These are phyloP conservation scores for Sula dactylatra DNA, from an alignment of 2,113 vertebrate genomes.

Conservation along the genomic window DNA sequence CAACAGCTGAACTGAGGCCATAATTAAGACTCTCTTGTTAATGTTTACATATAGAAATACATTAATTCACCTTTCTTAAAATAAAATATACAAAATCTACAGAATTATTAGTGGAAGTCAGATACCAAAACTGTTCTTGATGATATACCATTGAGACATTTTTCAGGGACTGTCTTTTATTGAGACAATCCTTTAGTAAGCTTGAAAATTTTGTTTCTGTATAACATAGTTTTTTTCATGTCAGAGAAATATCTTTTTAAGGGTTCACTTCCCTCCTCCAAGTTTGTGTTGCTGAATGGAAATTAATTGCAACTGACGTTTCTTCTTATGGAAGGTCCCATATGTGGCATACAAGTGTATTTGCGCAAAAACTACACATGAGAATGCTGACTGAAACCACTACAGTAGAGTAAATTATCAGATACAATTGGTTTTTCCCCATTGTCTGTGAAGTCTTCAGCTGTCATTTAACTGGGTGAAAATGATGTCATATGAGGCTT, in stretches of 20 bases:
- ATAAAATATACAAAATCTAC: neutral
- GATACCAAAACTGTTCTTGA: neutral
- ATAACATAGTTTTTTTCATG: neutral
- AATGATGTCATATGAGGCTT: neutral
- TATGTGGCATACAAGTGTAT: neutral
- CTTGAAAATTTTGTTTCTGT: neutral
- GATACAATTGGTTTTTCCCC: neutral
- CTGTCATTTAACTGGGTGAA: neutral
- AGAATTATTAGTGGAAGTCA: neutral
- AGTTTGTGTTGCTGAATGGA: neutral
- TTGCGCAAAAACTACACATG: rapidly evolving
- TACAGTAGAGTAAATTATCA: neutral
- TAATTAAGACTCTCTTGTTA: neutral
- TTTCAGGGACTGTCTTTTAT: neutral
- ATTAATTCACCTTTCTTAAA: neutral
- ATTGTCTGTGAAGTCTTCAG: neutral
- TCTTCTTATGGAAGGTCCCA: neutral
- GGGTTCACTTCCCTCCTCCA: neutral
- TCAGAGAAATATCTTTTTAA: neutral
- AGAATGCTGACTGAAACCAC: neutral
- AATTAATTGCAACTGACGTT: neutral
- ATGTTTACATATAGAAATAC: neutral
- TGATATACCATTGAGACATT: neutral
- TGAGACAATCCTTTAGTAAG: neutral
- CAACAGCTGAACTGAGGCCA: neutral